Evolutionary conservation across 2,888 invertebrate genomes (phyloP).

Genomic region (Clistopyga incitator): DNA sequence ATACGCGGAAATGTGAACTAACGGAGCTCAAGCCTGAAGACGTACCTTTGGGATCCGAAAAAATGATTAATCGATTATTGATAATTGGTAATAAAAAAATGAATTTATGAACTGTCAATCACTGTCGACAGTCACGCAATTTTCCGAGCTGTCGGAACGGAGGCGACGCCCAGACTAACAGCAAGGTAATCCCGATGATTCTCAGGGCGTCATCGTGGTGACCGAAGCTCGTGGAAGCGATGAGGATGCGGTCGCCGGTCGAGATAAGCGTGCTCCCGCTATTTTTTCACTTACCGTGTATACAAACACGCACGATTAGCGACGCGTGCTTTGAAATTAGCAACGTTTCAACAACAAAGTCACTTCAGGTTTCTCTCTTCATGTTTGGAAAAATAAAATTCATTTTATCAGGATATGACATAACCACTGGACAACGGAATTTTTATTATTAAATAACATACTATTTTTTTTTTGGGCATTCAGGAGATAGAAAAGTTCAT

Average conservation of each 20-base stretch:
- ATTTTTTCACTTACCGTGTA: slow-evolving; percentile 24
- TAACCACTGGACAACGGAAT: too few species aligned
- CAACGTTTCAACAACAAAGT: slow-evolving; percentile 27
- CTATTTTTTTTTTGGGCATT: neutral
- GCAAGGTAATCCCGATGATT: slow-evolving; percentile 27
- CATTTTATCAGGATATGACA: neutral
- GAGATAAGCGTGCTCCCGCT: slow-evolving; percentile 55
- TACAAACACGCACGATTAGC: neutral
- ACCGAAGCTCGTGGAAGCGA: slow-evolving; percentile 29
- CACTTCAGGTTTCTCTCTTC: neutral
- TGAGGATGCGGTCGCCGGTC: slow-evolving; percentile 67
- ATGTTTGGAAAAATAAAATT: neutral
- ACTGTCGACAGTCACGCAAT: slow-evolving; percentile 5
- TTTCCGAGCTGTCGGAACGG: slow-evolving; percentile 35
- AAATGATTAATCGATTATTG: too few species aligned
- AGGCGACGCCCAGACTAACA: slow-evolving; percentile 57
- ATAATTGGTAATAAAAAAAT: slow-evolving; percentile 3
- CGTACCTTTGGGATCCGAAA: too few species aligned
- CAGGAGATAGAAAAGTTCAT: slow-evolving; percentile 22
- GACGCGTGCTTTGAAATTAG: neutral
- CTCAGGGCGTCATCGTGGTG: slow-evolving; percentile 51
- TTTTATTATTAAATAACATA: too few species aligned
- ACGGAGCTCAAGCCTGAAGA: too few species aligned
- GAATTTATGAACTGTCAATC: neutral
- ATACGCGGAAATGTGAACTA: neutral